phyloP scores from a whole-genome alignment of 2,113 vertebrate species.

The Myrmecophaga tridactyla region DNA sequence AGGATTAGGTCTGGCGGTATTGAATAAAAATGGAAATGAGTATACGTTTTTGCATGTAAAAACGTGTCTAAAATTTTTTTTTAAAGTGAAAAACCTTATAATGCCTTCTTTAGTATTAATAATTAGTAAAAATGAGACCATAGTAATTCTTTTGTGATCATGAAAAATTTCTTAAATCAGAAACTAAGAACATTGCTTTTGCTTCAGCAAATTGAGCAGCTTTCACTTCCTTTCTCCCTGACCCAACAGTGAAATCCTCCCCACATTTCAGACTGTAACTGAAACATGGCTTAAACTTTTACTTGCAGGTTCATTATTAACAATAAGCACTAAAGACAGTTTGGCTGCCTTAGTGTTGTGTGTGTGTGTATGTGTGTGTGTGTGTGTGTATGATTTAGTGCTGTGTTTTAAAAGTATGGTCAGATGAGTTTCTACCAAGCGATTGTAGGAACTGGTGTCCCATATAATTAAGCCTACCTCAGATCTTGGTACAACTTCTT shows the following conservation, averaged over 20 bases:
- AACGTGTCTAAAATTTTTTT: not conserved
- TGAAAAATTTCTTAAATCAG: slow-evolving; percentile 27
- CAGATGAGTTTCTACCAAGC: not conserved
- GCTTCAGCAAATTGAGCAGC: not conserved
- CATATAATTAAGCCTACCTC: not conserved
- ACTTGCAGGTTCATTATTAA: slow-evolving; percentile 43
- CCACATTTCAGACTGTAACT: not conserved
- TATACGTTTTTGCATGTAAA: slow-evolving; percentile 1
- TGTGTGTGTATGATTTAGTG: not conserved
- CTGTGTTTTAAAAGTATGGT: slow-evolving; percentile 8
- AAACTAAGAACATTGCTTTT: slow-evolving; percentile 30
- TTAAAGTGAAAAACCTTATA: not conserved
- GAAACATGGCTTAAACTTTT: slow-evolving; percentile 50
- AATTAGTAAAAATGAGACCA: slow-evolving; percentile 7
- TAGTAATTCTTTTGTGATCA: slow-evolving; percentile 8
- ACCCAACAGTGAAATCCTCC: not conserved
- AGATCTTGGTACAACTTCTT: not conserved
- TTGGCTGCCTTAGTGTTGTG: not conserved
- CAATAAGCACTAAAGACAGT: slow-evolving; percentile 4
- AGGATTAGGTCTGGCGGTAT: not conserved
- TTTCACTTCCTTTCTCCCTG: slow-evolving; percentile 25
- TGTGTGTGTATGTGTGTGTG: not conserved
- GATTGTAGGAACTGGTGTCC: not conserved
- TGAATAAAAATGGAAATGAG: slow-evolving; percentile 18
- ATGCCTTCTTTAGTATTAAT: slow-evolving; percentile 13